These are phyloP conservation scores for Melangyna quadrimaculata DNA, from an alignment of 2,888 invertebrate genomes.

Conservation along the genomic window DNA sequence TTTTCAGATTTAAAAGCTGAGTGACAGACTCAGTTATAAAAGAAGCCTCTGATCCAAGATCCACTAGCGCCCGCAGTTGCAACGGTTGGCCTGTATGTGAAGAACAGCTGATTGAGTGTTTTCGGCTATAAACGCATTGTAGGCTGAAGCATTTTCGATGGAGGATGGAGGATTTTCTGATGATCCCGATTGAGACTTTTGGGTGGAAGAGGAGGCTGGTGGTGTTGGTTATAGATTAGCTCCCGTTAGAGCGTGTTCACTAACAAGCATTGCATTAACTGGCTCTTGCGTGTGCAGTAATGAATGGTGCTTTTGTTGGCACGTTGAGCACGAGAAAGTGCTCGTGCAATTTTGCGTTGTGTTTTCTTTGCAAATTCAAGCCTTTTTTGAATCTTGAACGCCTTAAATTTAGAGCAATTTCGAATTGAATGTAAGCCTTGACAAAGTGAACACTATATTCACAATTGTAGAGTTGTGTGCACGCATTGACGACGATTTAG, in stretches of 20 bases:
- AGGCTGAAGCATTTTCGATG: conserved; percentile 1
- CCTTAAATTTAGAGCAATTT: not conserved
- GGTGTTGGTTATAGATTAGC: not conserved
- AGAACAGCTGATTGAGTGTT: not conserved
- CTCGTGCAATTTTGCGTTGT: conserved; percentile 9
- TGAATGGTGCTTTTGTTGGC: conserved; percentile 10
- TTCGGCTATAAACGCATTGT: not conserved
- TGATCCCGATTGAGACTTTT: not conserved
- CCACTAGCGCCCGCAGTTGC: not conserved
- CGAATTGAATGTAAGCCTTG: conserved; percentile 20
- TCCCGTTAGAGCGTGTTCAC: not conserved
- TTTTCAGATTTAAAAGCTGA: conserved; percentile 1
- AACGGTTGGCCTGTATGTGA: not conserved
- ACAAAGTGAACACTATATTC: not conserved
- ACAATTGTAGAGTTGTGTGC: conserved; percentile 5
- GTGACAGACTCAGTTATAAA: conserved; percentile 23
- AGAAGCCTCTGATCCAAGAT: conserved; percentile 10
- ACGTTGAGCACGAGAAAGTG: not conserved
- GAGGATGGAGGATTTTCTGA: not conserved
- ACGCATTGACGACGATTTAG: not conserved
- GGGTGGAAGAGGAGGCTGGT: not conserved
- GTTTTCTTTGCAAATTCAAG: not conserved
- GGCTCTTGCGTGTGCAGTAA: not conserved
- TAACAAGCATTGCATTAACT: conserved; percentile 4
- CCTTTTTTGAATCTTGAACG: not conserved